These are phyloP conservation scores for Bombus impatiens DNA, from an alignment of 1,140 invertebrate genomes.

Conservation along the genomic window DNA sequence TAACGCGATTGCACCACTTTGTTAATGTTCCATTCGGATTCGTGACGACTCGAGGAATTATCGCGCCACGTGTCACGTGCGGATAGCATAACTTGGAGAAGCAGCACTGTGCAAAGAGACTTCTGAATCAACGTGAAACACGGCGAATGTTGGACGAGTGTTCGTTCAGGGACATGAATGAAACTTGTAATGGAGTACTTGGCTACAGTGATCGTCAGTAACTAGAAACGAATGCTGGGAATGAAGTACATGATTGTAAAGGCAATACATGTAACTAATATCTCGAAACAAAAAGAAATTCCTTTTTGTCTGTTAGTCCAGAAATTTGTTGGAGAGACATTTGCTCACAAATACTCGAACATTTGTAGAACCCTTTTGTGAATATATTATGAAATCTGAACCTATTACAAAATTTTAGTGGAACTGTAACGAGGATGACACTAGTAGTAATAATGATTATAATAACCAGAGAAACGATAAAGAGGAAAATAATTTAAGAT, in stretches of 20 bases:
- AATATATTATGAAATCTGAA: too few relatives aligned
- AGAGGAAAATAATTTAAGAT: too few relatives aligned
- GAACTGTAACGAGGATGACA: too few relatives aligned
- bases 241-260: neutral
- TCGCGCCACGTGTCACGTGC: neutral
- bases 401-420: too few relatives aligned
- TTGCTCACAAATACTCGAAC: neutral
- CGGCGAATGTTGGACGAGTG: neutral
- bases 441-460: too few relatives aligned
- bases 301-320: neutral
- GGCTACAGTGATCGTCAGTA: neutral
- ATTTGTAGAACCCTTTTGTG: neutral
- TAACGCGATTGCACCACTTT: constrained; percentile 40
- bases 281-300: neutral
- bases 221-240: neutral
- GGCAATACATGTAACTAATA: neutral
- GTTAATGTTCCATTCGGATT: constrained; percentile 5
- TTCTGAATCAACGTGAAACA: neutral
- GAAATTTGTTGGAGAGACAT: neutral
- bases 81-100: neutral
- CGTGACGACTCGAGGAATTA: constrained; percentile 23
- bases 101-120: neutral
- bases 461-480: too few relatives aligned
- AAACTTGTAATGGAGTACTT: neutral
- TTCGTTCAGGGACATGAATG: neutral